Evolutionary conservation across 2,113 vertebrate species (phyloP).

Genomic region (Zingel zingel): DNA sequence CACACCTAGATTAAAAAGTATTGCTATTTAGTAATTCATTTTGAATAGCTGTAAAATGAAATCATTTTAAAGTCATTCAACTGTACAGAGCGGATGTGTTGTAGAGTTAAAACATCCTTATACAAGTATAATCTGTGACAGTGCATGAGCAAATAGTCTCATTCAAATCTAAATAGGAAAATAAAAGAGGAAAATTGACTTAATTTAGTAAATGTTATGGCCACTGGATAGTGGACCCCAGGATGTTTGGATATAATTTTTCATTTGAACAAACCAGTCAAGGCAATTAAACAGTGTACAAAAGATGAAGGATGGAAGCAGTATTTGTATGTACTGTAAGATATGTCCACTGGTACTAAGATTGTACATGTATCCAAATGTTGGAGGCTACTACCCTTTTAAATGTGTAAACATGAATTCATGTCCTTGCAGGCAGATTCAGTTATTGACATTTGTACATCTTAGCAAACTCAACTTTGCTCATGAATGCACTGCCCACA

Average conservation of each 20-base stretch:
- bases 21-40: conserved; percentile 37
- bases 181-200: conserved; percentile 7
- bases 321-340: conserved; percentile 46
- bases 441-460: conserved; percentile 20
- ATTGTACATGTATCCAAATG: conserved; percentile 42
- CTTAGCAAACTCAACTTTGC: background rate
- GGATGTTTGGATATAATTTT: conserved; percentile 17
- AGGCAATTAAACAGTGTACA: conserved; percentile 38
- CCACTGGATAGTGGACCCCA: conserved; percentile 1
- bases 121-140: conserved; percentile 30
- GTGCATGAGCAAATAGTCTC: conserved; percentile 32
- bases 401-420: conserved; percentile 19
- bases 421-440: conserved; percentile 10
- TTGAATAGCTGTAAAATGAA: conserved; percentile 26
- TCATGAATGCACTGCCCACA: background rate
- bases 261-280: conserved; percentile 40
- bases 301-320: conserved; percentile 28
- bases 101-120: conserved; percentile 37
- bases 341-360: conserved; percentile 33
- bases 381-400: conserved; percentile 43
- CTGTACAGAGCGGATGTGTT: conserved; percentile 40
- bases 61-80: conserved; percentile 44
- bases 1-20: conserved; percentile 20
- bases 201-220: conserved; percentile 17
- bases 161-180: conserved; percentile 34